phyloP scores from a whole-genome alignment of 64 coral and sea anemone species.

The Dendrophyllia cribrosa region DNA sequence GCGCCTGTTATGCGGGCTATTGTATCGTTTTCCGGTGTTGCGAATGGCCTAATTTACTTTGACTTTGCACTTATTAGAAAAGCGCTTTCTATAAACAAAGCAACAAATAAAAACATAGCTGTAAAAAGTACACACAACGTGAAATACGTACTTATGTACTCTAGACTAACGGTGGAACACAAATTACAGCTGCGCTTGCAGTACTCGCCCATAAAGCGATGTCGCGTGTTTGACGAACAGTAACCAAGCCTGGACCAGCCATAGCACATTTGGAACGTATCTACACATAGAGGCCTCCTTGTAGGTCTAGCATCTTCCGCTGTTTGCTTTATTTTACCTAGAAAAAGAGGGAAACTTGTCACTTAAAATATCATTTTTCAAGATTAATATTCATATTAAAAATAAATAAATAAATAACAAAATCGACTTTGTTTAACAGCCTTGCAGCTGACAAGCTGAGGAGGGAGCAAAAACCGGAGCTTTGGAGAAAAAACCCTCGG shows the following conservation, averaged over 20 bases:
- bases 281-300: constrained; percentile 9
- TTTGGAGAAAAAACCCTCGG: no score
- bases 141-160: constrained; percentile 12
- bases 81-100: no score
- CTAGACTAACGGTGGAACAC: background rate
- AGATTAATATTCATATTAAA: no score
- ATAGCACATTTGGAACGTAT: constrained; percentile 40
- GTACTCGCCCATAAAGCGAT: constrained; percentile 48
- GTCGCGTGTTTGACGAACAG: constrained; percentile 31
- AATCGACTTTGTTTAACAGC: no score
- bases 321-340: constrained; percentile 9
- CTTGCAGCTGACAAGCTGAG: no score
- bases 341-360: background rate
- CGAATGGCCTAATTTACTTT: no score
- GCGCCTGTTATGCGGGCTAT: no score
- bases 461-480: no score
- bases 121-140: background rate
- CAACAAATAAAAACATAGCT: background rate
- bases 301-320: background rate
- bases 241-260: constrained; percentile 63
- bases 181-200: constrained; percentile 66
- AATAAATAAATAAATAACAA: no score
- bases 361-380: no score
- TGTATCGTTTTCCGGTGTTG: no score
- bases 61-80: no score